phyloP scores from a whole-genome alignment of 2,888 invertebrate genomes.

The Aplocera efformata region DNA sequence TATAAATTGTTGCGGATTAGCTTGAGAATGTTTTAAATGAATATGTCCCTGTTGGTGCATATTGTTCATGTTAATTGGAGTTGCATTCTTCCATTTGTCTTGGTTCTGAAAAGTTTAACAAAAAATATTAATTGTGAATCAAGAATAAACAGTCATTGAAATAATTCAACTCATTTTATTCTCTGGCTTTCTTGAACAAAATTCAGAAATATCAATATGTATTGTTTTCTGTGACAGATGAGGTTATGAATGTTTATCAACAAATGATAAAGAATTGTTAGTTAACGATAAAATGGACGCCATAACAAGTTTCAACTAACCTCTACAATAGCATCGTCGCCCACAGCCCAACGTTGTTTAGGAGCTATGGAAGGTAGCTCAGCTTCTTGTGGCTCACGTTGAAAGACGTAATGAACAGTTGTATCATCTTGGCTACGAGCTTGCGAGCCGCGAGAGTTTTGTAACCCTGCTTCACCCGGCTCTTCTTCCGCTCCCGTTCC shows the following conservation, averaged over 20 bases:
- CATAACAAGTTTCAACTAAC: slow-evolving; percentile 74
- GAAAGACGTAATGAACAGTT: slow-evolving; percentile 95
- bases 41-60: slow-evolving; percentile 80
- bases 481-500: slow-evolving; percentile 85
- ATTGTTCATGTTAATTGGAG: slow-evolving; percentile 79
- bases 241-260: slow-evolving; percentile 42
- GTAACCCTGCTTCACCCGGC: slow-evolving; percentile 73
- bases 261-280: slow-evolving; percentile 22
- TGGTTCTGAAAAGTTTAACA: slow-evolving; percentile 83
- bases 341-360: slow-evolving; percentile 92
- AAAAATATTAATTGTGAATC: not conserved
- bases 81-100: slow-evolving; percentile 92
- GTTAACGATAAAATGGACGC: slow-evolving; percentile 2
- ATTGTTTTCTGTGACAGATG: slow-evolving; percentile 12
- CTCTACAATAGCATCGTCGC: slow-evolving; percentile 93
- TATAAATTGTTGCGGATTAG: slow-evolving; percentile 75
- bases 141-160: no score
- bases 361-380: slow-evolving; percentile 88
- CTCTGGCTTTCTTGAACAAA: no score
- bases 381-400: slow-evolving; percentile 87
- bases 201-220: no score
- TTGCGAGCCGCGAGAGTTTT: slow-evolving; percentile 84
- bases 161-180: no score
- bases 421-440: slow-evolving; percentile 91
- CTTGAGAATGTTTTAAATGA: slow-evolving; percentile 71